Evolutionary conservation across 1,140 invertebrate genomes (phyloP), one percentile per base, ranked within the genome.

Genomic region (Drosophila melanica): DNA sequence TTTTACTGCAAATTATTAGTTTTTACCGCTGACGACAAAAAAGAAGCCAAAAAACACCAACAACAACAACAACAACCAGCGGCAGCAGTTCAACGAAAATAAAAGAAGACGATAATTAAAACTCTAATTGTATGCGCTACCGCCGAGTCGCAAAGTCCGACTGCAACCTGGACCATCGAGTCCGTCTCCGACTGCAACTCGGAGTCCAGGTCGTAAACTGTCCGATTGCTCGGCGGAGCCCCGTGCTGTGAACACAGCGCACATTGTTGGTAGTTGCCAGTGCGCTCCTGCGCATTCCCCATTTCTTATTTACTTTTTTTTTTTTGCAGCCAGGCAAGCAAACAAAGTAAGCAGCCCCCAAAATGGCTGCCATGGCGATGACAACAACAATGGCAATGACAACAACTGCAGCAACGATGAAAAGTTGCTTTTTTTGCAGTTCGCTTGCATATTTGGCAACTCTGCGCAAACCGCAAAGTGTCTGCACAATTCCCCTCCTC

Each of bases 1-100:
- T 77, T 87, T 87, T 87, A 87, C 82, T 82, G 84, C 82, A 87
- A 87, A 87, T 89, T 87, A 87, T 87, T 89, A 87, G 84, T 89
- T 79, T 87, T 84, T 84, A 78, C 75, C 71, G 75, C 78, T 73
- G 82, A 87, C 64, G 80, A 86, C 81, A 81, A 74, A 77, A 85
- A 77, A 60, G 16, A 48, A 64, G 44, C 27, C 27, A 51, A 27
- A 27, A 60, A 47, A 45, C 51, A 58, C 27, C 16, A 37, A 14
- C 12, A 35, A 33, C 27, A 55, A 41, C 14, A 42, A 45, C 9
- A 35, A 23, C 1, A 9, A 35, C 44, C 42, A 20, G 55, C 42
- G 44, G 51, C 42, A 41, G 47, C 62, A 63, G 45, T 51, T 62
- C 70, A 67, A 64, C 47, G 45, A 47, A 77, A 66, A 67, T 78